A percentile compares a stretch with the other conserved stretches of the same genome.
Conservation (phyloP, 2,113 vertebrate genomes). For the Ailuropoda melanoleuca region DNA sequence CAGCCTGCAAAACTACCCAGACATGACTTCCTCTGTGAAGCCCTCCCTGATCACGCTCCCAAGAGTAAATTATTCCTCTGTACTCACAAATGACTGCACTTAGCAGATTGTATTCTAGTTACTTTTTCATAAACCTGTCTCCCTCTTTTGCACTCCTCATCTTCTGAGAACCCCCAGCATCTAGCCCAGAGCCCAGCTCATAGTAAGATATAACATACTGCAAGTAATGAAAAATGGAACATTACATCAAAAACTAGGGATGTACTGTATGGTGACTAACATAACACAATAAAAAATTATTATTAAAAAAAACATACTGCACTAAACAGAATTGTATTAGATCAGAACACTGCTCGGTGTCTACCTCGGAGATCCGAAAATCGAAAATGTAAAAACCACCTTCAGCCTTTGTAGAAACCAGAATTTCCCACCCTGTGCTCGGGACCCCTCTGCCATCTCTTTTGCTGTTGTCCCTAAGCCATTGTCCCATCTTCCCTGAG, state of each 20-base stretch:
- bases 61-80: not conserved
- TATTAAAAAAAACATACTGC: not conserved
- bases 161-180: not conserved
- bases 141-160: not conserved
- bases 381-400: not conserved
- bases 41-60: not conserved
- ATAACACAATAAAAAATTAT: too few relatives aligned
- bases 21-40: not conserved
- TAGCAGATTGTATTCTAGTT: not conserved
- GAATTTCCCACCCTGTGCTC: not conserved
- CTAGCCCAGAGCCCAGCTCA: not conserved
- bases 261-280: too few relatives aligned
- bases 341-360: not conserved
- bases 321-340: not conserved
- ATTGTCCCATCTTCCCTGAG: not conserved
- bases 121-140: not conserved
- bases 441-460: not conserved
- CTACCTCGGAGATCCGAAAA: not conserved
- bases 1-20: not conserved
- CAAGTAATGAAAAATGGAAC: too few relatives aligned
- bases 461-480: not conserved
- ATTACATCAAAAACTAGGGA: too few relatives aligned
- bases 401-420: not conserved
- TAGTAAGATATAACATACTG: not conserved
- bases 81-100: not conserved